Evolutionary conservation across 1,140 invertebrate species (phyloP), one percentile per base, ranked within the genome.

Genomic region (Drosophila sechellia): DNA sequence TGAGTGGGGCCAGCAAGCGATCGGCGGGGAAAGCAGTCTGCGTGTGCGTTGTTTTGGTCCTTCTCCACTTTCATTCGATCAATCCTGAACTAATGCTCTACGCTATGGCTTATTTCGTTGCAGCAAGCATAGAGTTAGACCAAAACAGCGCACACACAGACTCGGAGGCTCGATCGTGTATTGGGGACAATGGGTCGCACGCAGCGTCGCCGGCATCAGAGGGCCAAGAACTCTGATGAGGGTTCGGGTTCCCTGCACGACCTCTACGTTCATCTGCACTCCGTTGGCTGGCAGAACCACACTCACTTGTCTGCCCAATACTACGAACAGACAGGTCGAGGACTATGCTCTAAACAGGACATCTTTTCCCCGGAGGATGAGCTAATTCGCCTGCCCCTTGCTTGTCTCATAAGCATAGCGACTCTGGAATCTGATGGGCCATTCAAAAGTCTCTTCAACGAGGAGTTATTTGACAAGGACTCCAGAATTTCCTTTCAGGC

Each of bases 401-500:
- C 57, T 8, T 80, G 76, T 8, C 50, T 92, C 0, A 90, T 92
- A n/a, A 89, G 61, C 40, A 76, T 91, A 25, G 64, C 45, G 2
- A 91, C 87, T 0, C 11, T 92, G 15, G 90, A 92, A 15, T 42
- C 76, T 13, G 87, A 92, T 58, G 31, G 66, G 0, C 17, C 55
- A 0, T 92, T 92, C 12, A 84, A 80, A 50, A 25, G 34, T 4
- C 49, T 90, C 10, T 92, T 92, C n/a, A 50, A 77, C 27, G 58
- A 60, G 15, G 56, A 76, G 1, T 22, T 71, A 3, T 79, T 91
- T 40, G 65, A 78, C 53, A 78, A 77, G 53, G 76, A 90, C 13
- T 59, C 73, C 4, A 70, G 91, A 52, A 87, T 93, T 77, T 83
- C 77, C 50, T 93, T 94, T 20, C 94, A 95, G 57, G 93, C 93